Evolutionary conservation across 92 coral and sea anemone genomes (phyloP).

Genomic region (Palythoa heliodiscus): DNA sequence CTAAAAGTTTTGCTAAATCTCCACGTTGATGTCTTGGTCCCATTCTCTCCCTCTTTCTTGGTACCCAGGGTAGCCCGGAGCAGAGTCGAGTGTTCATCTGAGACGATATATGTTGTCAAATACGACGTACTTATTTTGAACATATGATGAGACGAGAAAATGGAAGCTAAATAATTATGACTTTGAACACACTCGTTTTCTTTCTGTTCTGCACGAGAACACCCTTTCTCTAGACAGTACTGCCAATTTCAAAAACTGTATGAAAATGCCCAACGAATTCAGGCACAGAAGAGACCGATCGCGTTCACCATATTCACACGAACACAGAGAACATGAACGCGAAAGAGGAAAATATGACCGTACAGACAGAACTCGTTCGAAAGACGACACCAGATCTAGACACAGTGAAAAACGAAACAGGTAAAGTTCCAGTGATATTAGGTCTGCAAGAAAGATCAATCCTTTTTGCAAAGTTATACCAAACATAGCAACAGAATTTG

Average conservation of each 20-base stretch:
- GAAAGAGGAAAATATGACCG: conserved; percentile 41
- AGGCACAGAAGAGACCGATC: conserved; percentile 32
- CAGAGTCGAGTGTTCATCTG: no score
- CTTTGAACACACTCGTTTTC: neutral
- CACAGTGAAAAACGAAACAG: conserved; percentile 34
- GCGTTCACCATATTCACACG: conserved; percentile 25
- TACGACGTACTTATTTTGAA: neutral
- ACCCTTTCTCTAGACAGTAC: neutral
- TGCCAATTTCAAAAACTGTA: neutral
- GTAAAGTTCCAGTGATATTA: neutral
- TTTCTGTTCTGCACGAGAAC: neutral
- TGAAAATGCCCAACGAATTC: conserved; percentile 22
- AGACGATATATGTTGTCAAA: neutral
- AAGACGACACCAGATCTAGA: conserved; percentile 34
- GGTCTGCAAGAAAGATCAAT: neutral
- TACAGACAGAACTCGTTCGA: conserved; percentile 33
- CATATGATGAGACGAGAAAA: neutral
- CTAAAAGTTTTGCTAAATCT: no score
- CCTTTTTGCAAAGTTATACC: neutral
- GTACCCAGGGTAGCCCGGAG: no score
- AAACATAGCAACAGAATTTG: neutral
- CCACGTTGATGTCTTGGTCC: no score
- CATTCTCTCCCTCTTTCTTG: no score
- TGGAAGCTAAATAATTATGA: neutral
- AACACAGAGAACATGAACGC: neutral